Evolutionary conservation across 2,113 vertebrate species (phyloP).

Genomic region (Hymenochirus boettgeri): DNA sequence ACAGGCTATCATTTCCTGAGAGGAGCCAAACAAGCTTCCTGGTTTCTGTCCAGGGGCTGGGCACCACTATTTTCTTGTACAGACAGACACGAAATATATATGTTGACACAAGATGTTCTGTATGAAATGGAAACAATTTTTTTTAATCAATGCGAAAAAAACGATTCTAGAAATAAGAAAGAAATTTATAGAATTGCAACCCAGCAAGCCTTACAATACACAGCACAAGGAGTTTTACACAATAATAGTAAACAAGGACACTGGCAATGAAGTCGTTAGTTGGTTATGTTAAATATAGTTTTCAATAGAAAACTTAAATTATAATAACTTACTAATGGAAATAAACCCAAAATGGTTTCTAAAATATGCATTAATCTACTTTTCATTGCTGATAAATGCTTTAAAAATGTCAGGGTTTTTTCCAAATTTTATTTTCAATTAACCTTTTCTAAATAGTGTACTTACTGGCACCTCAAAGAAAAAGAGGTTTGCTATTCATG

Average conservation of each 20-base stretch:
- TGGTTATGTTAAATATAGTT: conserved; percentile 27
- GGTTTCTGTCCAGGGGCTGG: too few relatives aligned
- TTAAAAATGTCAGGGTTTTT: conserved; percentile 19
- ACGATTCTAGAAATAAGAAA: too few relatives aligned
- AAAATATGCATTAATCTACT: conserved; percentile 20
- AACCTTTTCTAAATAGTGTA: background rate
- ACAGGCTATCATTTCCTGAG: too few relatives aligned
- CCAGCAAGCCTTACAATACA: too few relatives aligned
- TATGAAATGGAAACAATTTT: too few relatives aligned
- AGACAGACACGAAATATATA: too few relatives aligned
- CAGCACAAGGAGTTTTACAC: background rate
- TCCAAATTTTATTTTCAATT: conserved; percentile 21
- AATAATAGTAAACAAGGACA: background rate
- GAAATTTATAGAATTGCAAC: too few relatives aligned
- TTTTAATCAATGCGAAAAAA: too few relatives aligned
- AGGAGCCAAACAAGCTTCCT: too few relatives aligned
- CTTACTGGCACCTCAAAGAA: conserved; percentile 10
- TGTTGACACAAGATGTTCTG: too few relatives aligned
- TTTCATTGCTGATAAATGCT: conserved; percentile 21
- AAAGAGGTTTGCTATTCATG: conserved; percentile 17
- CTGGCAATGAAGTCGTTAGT: conserved; percentile 16
- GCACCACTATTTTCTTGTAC: too few relatives aligned
- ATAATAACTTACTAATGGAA: conserved; percentile 30
- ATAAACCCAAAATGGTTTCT: conserved; percentile 16
- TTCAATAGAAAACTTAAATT: conserved; percentile 10